Conservation (phyloP, 2,113 vertebrate species). For the Cyanocitta stelleri region DNA sequence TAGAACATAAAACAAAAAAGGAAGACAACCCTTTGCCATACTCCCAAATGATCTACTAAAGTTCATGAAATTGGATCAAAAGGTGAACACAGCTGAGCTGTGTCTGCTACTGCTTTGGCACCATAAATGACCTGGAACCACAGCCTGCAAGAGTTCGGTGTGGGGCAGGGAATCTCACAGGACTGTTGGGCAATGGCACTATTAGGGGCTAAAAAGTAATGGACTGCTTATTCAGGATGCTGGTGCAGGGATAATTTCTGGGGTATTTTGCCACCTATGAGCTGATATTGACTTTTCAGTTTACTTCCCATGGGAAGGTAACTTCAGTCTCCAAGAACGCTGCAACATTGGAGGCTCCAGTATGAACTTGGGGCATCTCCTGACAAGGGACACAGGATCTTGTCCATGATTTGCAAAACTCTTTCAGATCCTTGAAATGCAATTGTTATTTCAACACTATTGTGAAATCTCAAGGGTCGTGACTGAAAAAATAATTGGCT, state of each 20-base stretch:
- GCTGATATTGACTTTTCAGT: not conserved
- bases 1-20: not conserved
- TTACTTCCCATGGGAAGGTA: not conserved
- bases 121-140: not conserved
- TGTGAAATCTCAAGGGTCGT: not conserved
- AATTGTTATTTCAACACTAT: not conserved
- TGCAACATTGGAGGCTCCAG: not conserved
- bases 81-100: not conserved
- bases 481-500: not conserved
- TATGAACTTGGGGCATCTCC: not conserved
- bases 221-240: not conserved
- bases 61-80: not conserved
- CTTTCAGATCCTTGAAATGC: not conserved
- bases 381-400: not conserved
- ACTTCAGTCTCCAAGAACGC: not conserved
- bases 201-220: not conserved
- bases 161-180: not conserved
- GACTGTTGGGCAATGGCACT: not conserved
- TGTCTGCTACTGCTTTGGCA: not conserved
- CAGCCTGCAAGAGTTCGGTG: not conserved
- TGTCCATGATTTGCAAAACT: not conserved
- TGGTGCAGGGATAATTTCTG: not conserved
- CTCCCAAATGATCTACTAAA: not conserved
- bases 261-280: not conserved
- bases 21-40: not conserved